These are phyloP conservation scores for Coronaproctus castanopsis DNA, from an alignment of 2,888 invertebrate genomes.

Conservation along the genomic window DNA sequence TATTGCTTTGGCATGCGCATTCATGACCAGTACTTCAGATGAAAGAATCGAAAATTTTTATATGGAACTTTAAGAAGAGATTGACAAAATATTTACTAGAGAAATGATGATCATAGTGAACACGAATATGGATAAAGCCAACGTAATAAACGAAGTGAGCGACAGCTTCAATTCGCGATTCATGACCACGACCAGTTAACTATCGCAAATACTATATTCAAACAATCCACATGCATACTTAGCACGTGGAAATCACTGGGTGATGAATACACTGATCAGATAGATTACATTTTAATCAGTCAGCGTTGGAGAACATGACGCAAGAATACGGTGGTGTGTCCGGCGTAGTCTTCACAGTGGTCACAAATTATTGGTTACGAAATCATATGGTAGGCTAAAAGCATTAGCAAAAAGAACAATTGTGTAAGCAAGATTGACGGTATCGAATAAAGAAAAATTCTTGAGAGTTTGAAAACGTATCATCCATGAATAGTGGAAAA, in stretches of 20 bases:
- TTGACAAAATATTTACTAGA: too few relatives aligned
- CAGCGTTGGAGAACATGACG: not conserved
- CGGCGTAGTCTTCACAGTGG: not conserved
- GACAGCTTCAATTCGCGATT: not conserved
- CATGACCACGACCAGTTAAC: not conserved
- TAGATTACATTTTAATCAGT: not conserved
- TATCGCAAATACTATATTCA: not conserved
- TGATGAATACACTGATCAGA: not conserved
- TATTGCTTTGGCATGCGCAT: too few relatives aligned
- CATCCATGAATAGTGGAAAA: too few relatives aligned
- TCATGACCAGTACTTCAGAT: too few relatives aligned
- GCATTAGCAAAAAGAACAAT: not conserved
- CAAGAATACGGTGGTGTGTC: not conserved
- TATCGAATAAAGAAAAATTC: not conserved
- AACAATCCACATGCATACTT: not conserved
- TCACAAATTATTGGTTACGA: not conserved
- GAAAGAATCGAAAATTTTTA: too few relatives aligned
- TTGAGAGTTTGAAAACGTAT: not conserved
- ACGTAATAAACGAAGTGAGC: not conserved
- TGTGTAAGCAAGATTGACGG: not conserved
- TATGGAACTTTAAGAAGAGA: too few relatives aligned
- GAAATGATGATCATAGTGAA: too few relatives aligned
- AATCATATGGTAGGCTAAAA: not conserved
- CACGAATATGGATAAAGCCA: not conserved
- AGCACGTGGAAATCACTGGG: not conserved